Base-by-base conservation (phyloP, 2,888 invertebrate genomes). In the Dione juno region DNA sequence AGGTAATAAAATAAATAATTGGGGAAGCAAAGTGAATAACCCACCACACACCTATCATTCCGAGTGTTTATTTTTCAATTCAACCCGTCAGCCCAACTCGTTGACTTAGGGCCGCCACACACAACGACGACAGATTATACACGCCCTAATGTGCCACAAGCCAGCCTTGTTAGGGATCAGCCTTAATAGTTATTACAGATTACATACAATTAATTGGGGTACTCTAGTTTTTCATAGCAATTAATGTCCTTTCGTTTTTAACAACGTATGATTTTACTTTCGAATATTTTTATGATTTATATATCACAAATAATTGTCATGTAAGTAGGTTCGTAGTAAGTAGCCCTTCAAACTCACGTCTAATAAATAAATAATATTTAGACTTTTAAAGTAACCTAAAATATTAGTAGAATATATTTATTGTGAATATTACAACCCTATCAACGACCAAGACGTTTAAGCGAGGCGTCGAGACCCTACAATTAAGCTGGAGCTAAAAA, bases 1-100 rank as follows among this genome's bases (percentile, higher is more conserved):
- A 71, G 64, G 28, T 57, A 57, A 59, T 67, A 67, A 67, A 70
- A 74, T 66, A 71, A 73, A 75, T 77, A 74, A 78, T 77, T 64
- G 64, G 50, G 77, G 76, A 76, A 71, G 74, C 72, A 76, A 81
- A 84, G 88, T 87, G 87, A 88, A 87, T 85, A 87, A 88, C 88
- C 88, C 82, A 81, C 76, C 74, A 70, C 82, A 82, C 78, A 80
- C 80, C 83, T 86, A 89, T 90, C 90, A 87, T 85, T 89, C 89
- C 88, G 83, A 77, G 82, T 92, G 91, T 92, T 92, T 92, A 92
- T 92, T 92, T 92, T 92, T 92, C 92, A 92, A 92, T 91, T 90
- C 87, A 82, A 82, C 84, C 89, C 88, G 88, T 89, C 90, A 90
- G 85, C 86, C 87, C 83, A 52, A 40, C 79, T 78, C 80, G 78